A percentile compares a stretch with the other conserved stretches of the same genome.
phyloP scores from a whole-genome alignment of 2,888 invertebrate species.

The Rotaria sp. region DNA sequence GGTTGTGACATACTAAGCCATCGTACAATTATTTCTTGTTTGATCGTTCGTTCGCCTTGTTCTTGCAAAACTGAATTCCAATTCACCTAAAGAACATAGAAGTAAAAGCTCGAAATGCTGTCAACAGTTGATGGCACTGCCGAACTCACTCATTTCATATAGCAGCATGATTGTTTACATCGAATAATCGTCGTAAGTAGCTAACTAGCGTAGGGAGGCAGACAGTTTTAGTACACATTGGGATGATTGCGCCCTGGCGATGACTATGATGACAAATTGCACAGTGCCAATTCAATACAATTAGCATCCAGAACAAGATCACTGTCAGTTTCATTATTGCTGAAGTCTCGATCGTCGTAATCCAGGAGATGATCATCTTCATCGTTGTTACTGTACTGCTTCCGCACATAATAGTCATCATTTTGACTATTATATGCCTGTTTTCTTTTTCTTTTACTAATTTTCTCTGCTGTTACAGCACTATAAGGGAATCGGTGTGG shows the following conservation, averaged over 20 bases:
- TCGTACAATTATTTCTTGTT: too few species aligned
- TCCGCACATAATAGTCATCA: too few species aligned
- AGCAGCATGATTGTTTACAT: not conserved
- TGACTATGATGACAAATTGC: not conserved
- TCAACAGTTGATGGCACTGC: rapidly evolving
- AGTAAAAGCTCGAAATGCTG: too few species aligned
- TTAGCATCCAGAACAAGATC: not conserved
- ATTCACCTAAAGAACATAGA: too few species aligned
- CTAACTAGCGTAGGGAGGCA: not conserved
- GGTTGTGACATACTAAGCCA: too few species aligned
- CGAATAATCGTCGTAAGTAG: not conserved
- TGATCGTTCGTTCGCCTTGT: too few species aligned
- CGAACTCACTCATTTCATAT: not conserved
- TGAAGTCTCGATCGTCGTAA: not conserved
- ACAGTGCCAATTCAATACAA: not conserved
- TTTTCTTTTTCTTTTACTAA: not conserved
- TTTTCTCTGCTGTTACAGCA: not conserved
- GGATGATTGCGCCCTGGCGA: not conserved
- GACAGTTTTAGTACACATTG: not conserved
- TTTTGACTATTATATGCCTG: too few species aligned
- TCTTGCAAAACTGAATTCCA: too few species aligned
- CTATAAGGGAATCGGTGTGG: too few species aligned
- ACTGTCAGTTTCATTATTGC: not conserved
- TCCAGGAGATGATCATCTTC: not conserved
- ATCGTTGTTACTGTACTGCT: not conserved